Evolutionary conservation across 2,888 invertebrate species (phyloP).

Genomic region (Cotesia congregata): DNA sequence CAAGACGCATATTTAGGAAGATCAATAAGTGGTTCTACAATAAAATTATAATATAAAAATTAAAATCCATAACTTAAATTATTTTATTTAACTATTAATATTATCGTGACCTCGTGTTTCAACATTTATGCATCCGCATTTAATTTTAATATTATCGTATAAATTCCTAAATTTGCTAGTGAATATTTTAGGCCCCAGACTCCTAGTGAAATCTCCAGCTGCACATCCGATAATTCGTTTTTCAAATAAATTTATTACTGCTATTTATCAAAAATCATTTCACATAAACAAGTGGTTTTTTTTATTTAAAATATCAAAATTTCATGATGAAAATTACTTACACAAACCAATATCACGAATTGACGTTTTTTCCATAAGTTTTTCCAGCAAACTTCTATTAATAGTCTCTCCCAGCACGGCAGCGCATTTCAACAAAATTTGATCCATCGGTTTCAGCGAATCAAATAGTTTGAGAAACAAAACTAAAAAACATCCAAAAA

Average conservation of each 20-base stretch:
- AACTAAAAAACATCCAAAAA: slow-evolving; percentile 66
- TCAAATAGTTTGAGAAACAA: slow-evolving; percentile 77
- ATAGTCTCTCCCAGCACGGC: slow-evolving; percentile 78
- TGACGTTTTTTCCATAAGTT: slow-evolving; percentile 72
- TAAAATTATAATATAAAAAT: slow-evolving; percentile 10
- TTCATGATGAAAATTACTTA: slow-evolving; percentile 15
- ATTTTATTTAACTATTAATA: not conserved
- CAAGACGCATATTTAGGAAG: slow-evolving; percentile 77
- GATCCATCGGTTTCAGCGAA: slow-evolving; percentile 76
- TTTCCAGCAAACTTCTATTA: slow-evolving; percentile 74
- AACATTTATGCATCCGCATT: slow-evolving; percentile 70
- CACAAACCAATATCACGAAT: slow-evolving; percentile 73
- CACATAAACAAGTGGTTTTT: not conserved
- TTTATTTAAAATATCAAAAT: not conserved
- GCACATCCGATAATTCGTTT: slow-evolving; percentile 76
- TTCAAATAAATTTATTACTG: slow-evolving; percentile 75
- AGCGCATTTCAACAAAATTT: slow-evolving; percentile 77
- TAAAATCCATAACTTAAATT: slow-evolving; percentile 14
- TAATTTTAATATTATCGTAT: slow-evolving; percentile 59
- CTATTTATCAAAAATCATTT: slow-evolving; percentile 60
- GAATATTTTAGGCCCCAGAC: slow-evolving; percentile 61
- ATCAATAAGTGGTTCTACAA: slow-evolving; percentile 71
- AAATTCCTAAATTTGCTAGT: slow-evolving; percentile 62
- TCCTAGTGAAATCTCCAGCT: slow-evolving; percentile 74
- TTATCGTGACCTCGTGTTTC: slow-evolving; percentile 62